Evolutionary conservation across 2,888 invertebrate species (phyloP), one percentile per base, ranked within the genome.

Genomic region (Pristionchus japonicus): DNA sequence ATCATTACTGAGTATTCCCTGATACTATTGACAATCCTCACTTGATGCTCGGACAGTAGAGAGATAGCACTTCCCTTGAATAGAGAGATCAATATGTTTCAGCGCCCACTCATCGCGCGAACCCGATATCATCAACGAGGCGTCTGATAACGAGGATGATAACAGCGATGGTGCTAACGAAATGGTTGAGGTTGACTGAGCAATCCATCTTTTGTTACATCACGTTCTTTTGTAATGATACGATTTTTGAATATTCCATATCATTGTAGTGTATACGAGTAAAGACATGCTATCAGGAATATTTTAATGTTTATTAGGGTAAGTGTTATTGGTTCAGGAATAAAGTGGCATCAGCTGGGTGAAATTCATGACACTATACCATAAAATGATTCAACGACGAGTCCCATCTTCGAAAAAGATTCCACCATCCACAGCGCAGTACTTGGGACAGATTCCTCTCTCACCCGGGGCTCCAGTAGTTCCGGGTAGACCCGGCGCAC

Each of bases 61-160:
- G n/a, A n/a, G n/a, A n/a, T n/a, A n/a, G n/a, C n/a, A n/a, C n/a
- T n/a, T n/a, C n/a, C n/a, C n/a, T n/a, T n/a, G n/a, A n/a, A n/a
- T n/a, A n/a, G n/a, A n/a, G n/a, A n/a, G n/a, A n/a, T 90, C 91
- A 88, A 49, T 9, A 49, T 17, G 49, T 6, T 7, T n/a, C n/a
- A n/a, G 20, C 23, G 23, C 57, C 4, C n/a, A n/a, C 4, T 23
- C 57, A 20, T 57, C n/a, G 0, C 57, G 1, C n/a, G 57, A 57
- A 23, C 4, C 57, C 23, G n/a, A 57, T 1, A n/a, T 57, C 57
- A n/a, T 57, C 57, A 57, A 57, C 23, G 57, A 57, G 57, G 3
- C 23, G 3, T 57, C 57, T 3, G 57, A 57, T 9, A 57, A 23
- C 57, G 64, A 34, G 1, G 31, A 34, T 13, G 64, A 31, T 15